Conservation (phyloP, 1,140 invertebrate genomes). For the Dufourea novaeangliae region DNA sequence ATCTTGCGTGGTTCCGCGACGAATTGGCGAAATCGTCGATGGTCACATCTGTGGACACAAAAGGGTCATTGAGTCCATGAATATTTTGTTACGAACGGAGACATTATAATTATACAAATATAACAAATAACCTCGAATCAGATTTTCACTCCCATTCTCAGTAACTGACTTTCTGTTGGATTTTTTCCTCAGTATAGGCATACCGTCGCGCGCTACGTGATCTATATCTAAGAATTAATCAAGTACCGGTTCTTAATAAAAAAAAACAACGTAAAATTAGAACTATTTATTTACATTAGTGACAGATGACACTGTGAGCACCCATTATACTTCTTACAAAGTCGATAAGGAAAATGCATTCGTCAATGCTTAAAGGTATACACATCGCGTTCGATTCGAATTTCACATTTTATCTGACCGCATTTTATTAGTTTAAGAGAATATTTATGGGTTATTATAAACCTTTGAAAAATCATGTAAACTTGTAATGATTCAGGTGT, state of each 20-base stretch:
- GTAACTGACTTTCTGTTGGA: slow-evolving; percentile 12
- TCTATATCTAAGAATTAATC: slow-evolving; percentile 36
- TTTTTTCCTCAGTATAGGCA: slow-evolving; percentile 52
- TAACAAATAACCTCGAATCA: slow-evolving; percentile 55
- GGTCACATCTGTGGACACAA: slow-evolving; percentile 44
- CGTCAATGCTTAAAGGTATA: neutral
- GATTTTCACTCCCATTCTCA: slow-evolving; percentile 19
- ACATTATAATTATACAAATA: neutral
- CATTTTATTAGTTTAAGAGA: neutral
- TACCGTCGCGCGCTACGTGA: slow-evolving; percentile 10
- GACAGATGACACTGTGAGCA: neutral
- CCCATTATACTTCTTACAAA: neutral
- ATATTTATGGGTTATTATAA: neutral
- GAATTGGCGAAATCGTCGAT: slow-evolving; percentile 62
- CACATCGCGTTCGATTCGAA: neutral
- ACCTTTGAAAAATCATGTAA: neutral
- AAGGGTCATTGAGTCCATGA: neutral
- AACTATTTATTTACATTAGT: slow-evolving; percentile 57
- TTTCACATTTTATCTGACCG: neutral
- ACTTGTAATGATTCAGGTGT: neutral
- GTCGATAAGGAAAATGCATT: neutral
- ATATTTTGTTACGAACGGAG: neutral
- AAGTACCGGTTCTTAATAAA: slow-evolving; percentile 41
- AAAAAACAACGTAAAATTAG: slow-evolving; percentile 45
- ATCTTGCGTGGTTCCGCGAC: slow-evolving; percentile 34